Base-by-base conservation (phyloP, 2,113 vertebrate species). In the Anolis carolinensis region DNA sequence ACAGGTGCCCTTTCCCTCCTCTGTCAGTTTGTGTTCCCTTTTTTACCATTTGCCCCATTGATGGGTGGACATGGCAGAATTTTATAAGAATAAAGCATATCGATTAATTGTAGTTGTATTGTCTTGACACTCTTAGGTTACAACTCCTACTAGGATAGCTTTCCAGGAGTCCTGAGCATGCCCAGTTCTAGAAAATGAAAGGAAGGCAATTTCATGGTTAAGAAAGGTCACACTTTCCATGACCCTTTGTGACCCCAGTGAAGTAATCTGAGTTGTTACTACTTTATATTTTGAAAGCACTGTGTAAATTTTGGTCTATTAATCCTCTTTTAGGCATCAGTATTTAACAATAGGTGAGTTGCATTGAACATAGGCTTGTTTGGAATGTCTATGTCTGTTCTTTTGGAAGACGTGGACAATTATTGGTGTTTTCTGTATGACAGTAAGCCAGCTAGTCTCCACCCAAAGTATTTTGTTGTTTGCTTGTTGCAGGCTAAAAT, bases 271-370 rank as follows among this genome's bases (percentile, higher is more conserved):
- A 48, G 44, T 4, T 91, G 25, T 84, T 78, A 88, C 72, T 76
- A 82, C 59, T 91, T 23, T 80, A 5, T 4, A 67, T 91, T 93
- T 92, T 50, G 85, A 7, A 91, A 88, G 8, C 71, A 36, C 39
- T 83, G 14, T 81, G 74, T 88, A 92, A 90, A 85, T 87, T 88
- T 55, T 39, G 84, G 84, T 27, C 86, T 85, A 67, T 82, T 90
- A 91, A 87, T 90, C 84, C 50, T 82, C 73, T 85, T 90, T 81
- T 76, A 90, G 30, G 0, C 73, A 70, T 78, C 25, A 71, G 2
- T 83, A 87, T 81, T 86, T 82, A 87, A 90, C 67, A 88, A 21
- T 78, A 44, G 72, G 86, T 89, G 87, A 20, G n/a, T 23, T 91
- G 89, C 13, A 65, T 48, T 80, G 88, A 88, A 85, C 70, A 1